Evolutionary conservation across 2,797 vertebrate species (phyloP).

Genomic region (Bovichtus diacanthus): DNA sequence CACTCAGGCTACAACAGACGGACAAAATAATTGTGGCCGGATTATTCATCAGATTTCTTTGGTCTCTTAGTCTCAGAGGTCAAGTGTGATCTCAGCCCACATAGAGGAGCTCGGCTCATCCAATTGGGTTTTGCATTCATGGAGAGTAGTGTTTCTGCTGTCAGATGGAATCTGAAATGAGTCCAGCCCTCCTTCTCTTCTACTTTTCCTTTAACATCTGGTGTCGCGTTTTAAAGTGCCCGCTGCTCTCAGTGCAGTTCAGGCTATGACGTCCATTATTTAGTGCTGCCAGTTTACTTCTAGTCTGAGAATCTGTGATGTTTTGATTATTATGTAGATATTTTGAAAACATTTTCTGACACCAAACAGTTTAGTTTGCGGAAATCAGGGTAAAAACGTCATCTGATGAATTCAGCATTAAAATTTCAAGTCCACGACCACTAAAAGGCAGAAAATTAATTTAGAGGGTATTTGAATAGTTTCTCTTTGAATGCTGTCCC

Average conservation of each 20-base stretch:
- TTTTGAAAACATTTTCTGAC: conserved; percentile 20
- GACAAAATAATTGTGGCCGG: conserved; percentile 41
- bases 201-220: conserved; percentile 16
- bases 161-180: conserved; percentile 66
- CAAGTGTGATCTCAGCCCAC: conserved; percentile 48
- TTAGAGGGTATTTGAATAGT: conserved; percentile 77
- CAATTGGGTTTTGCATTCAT: conserved; percentile 50
- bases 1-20: conserved; percentile 18
- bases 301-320: conserved; percentile 2
- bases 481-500: conserved; percentile 79
- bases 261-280: conserved; percentile 38
- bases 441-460: conserved; percentile 79
- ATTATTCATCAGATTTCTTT: conserved; percentile 54
- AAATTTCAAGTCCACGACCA: conserved; percentile 58
- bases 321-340: conserved; percentile 21
- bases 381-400: conserved; percentile 43
- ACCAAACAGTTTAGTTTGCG: conserved; percentile 23
- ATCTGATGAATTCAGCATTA: conserved; percentile 65
- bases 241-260: conserved; percentile 24
- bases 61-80: conserved; percentile 54
- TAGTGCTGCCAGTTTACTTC: conserved; percentile 6
- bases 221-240: conserved; percentile 18
- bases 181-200: conserved; percentile 23
- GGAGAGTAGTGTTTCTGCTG: conserved; percentile 35
- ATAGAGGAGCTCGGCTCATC: conserved; percentile 36